Evolutionary conservation across 2,888 invertebrate genomes (phyloP).

Genomic region (Masnerella sp.): DNA sequence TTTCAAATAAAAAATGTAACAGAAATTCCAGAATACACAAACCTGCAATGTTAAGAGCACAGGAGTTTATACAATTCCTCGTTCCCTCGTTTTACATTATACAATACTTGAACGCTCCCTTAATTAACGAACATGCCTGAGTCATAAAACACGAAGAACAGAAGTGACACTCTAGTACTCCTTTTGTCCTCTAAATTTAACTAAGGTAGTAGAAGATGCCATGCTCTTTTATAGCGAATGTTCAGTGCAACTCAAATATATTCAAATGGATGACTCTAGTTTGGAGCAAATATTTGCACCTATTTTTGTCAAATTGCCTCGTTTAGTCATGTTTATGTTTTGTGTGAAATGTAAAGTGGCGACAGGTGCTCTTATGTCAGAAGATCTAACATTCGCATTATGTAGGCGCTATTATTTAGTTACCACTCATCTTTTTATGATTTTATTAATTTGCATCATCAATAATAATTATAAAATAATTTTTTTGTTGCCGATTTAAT

Average conservation of each 20-base stretch:
- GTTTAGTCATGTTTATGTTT: constrained; percentile 29
- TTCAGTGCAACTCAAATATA: constrained; percentile 26
- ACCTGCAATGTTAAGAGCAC: constrained; percentile 31
- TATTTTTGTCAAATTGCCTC: constrained; percentile 33
- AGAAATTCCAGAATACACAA: too few species aligned
- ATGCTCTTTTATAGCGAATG: constrained; percentile 37
- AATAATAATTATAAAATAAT: too few species aligned
- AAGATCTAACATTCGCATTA: not conserved
- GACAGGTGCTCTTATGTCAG: constrained; percentile 10
- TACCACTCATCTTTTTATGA: not conserved
- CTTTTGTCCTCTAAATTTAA: constrained; percentile 49
- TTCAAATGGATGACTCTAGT: constrained; percentile 14
- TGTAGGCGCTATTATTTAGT: not conserved
- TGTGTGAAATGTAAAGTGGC: constrained; percentile 21
- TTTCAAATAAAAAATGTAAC: too few species aligned
- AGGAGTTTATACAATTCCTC: constrained; percentile 54
- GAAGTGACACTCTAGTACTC: constrained; percentile 36
- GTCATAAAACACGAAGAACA: constrained; percentile 47
- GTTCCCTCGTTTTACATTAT: constrained; percentile 39
- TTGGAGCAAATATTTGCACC: constrained; percentile 19
- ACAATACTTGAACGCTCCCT: constrained; percentile 55
- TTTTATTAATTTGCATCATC: too few species aligned
- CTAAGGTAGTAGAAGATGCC: constrained; percentile 31
- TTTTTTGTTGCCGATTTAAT: too few species aligned
- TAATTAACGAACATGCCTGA: constrained; percentile 42